Conservation (phyloP, 1,140 invertebrate species). For the Belonocnema kinseyi region DNA sequence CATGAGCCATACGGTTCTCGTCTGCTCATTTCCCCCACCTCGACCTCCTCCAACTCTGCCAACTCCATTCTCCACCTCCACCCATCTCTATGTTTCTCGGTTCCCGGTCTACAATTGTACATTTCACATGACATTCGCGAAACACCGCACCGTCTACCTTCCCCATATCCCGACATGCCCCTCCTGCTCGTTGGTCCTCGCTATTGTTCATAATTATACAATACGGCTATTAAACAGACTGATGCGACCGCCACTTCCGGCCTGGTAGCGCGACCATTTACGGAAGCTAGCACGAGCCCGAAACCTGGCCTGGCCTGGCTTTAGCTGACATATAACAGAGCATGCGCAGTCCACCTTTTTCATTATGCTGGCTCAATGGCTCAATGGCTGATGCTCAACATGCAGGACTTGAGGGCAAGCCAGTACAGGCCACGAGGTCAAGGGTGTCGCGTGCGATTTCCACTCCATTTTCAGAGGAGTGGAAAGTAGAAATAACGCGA, state of each 20-base stretch:
- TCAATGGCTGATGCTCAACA: constrained; percentile 15
- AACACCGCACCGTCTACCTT: constrained; percentile 45
- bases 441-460: constrained; percentile 31
- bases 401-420: not conserved
- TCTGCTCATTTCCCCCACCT: constrained; percentile 1
- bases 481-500: constrained; percentile 1
- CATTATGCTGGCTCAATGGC: not conserved
- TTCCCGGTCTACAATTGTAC: constrained; percentile 49
- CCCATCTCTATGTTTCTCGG: constrained; percentile 39
- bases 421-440: constrained; percentile 22
- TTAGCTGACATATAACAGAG: constrained; percentile 13
- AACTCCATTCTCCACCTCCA: not conserved
- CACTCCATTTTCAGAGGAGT: not conserved
- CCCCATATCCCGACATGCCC: constrained; percentile 42
- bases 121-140: constrained; percentile 63
- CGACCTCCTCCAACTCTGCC: constrained; percentile 39
- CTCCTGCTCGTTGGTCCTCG: constrained; percentile 50
- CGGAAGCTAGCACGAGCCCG: constrained; percentile 65
- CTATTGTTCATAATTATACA: constrained; percentile 76
- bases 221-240: constrained; percentile 77
- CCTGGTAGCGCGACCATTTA: constrained; percentile 66
- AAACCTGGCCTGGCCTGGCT: constrained; percentile 19
- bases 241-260: constrained; percentile 74
- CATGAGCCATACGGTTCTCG: constrained; percentile 43
- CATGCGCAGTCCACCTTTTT: constrained; percentile 5